Conservation (phyloP, 1,140 invertebrate genomes). For the Pentalonia nigronervosa region DNA sequence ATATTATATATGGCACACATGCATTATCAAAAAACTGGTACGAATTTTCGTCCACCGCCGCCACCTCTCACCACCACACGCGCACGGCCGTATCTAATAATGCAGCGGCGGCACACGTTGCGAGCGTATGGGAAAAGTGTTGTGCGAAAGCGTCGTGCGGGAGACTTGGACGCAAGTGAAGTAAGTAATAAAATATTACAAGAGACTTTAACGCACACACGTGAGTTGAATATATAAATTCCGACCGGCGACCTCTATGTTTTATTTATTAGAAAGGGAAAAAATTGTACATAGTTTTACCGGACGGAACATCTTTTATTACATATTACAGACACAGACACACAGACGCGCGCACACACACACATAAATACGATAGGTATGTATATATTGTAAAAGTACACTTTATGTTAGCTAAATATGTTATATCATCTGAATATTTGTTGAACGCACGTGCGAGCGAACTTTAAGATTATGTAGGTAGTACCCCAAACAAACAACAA, state of each 20-base stretch:
- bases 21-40: slow-evolving; percentile 34
- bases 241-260: slow-evolving; percentile 41
- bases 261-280: slow-evolving; percentile 51
- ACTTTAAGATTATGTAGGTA: background rate
- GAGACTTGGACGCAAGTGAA: slow-evolving; percentile 45
- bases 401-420: background rate
- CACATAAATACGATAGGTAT: background rate
- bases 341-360: background rate
- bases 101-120: background rate
- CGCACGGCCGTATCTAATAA: background rate
- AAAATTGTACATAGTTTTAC: slow-evolving; percentile 40
- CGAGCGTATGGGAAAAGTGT: slow-evolving; percentile 22
- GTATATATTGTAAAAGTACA: background rate
- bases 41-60: slow-evolving; percentile 19
- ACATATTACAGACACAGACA: background rate
- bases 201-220: slow-evolving; percentile 33
- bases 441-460: background rate
- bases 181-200: slow-evolving; percentile 56
- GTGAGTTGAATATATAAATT: slow-evolving; percentile 42
- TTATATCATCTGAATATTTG: background rate
- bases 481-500: background rate
- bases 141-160: slow-evolving; percentile 18
- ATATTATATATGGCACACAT: slow-evolving; percentile 3
- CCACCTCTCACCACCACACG: background rate
- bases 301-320: slow-evolving; percentile 39